Evolutionary conservation across 1,140 invertebrate genomes (phyloP).

Genomic region (Bombyx mandarina): DNA sequence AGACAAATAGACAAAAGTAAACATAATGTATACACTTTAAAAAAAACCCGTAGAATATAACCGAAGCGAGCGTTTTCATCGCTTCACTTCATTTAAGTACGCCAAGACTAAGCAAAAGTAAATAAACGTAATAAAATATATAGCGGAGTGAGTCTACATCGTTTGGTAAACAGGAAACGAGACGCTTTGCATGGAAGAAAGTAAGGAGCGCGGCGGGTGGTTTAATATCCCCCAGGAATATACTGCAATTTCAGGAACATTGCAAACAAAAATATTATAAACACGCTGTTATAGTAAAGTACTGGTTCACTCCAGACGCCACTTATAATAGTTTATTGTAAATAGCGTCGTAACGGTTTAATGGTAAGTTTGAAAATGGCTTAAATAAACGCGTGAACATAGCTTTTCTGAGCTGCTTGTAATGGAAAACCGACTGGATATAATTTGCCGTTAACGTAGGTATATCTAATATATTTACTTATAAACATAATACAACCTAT

Average conservation of each 20-base stretch:
- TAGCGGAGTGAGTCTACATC: slow-evolving; percentile 10
- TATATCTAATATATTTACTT: no score
- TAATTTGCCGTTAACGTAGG: no score
- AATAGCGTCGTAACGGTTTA: slow-evolving; percentile 39
- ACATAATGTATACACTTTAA: not conserved
- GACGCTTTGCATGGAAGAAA: slow-evolving; percentile 22
- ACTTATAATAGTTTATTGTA: slow-evolving; percentile 38
- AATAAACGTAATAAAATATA: slow-evolving; percentile 13
- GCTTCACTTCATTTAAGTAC: no score
- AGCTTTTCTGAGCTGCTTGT: slow-evolving; percentile 8
- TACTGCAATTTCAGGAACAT: slow-evolving; percentile 35
- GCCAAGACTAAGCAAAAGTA: no score
- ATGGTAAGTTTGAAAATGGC: slow-evolving; percentile 15
- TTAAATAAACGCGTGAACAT: slow-evolving; percentile 14
- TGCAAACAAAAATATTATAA: slow-evolving; percentile 43
- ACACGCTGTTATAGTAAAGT: slow-evolving; percentile 25
- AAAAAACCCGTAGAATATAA: not conserved
- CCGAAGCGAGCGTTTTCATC: no score
- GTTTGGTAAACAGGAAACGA: slow-evolving; percentile 32
- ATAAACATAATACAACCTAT: no score
- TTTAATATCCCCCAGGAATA: slow-evolving; percentile 41
- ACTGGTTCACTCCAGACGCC: slow-evolving; percentile 18
- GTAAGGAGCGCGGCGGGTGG: slow-evolving; percentile 22
- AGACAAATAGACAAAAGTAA: no score
- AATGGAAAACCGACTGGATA: no score